Base-by-base conservation (phyloP, 2,888 invertebrate genomes). In the Lymantria dispar region DNA sequence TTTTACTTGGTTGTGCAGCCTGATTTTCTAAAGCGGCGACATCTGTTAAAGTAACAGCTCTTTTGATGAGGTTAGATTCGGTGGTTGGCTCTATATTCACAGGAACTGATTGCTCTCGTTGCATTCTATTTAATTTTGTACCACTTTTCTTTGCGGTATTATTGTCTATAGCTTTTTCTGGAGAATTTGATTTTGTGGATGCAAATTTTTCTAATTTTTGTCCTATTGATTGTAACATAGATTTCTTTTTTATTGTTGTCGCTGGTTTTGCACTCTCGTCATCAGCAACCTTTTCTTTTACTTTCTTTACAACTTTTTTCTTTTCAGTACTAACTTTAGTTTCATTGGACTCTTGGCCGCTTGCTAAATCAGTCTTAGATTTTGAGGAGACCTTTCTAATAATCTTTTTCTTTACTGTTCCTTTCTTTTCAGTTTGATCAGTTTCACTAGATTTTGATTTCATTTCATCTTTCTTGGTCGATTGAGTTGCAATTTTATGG, bases 201-300 rank as follows among this genome's bases (percentile, higher is more conserved):
- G 93, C 87, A 37, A 95, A 91, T 75, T 95, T 95, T 80, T 95
- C 95, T 70, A 95, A 91, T 76, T 95, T 95, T 72, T 95, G 96
- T 42, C 97, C 96, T 65, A 96, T 93, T 0, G 94, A 94, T 72
- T 95, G 95, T 39, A 96, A 85, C 62, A 97, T 92, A 0, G 93
- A 89, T 78, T 94, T 94, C 80, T 94, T 94, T 71, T 94, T 94
- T 8, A 90, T 73, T 54, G 77, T 78, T 43, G 65, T 67, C 22
- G 68, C 61, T 15, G 78, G 49, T 75, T 87, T 91, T 36, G 66
- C 54, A 38, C 67, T 72, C 58, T 85, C 84, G 33, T 88, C 84
- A 43, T 87, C 84, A 38, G 64, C 41, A 45, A 57, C 56, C 67
- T 87, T 89, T 51, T 90, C 87, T 66, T 91, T 90, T 1, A 80